Evolutionary conservation across 1,140 invertebrate genomes (phyloP), one percentile per base, ranked within the genome.

Genomic region (Aphidius gifuensis): DNA sequence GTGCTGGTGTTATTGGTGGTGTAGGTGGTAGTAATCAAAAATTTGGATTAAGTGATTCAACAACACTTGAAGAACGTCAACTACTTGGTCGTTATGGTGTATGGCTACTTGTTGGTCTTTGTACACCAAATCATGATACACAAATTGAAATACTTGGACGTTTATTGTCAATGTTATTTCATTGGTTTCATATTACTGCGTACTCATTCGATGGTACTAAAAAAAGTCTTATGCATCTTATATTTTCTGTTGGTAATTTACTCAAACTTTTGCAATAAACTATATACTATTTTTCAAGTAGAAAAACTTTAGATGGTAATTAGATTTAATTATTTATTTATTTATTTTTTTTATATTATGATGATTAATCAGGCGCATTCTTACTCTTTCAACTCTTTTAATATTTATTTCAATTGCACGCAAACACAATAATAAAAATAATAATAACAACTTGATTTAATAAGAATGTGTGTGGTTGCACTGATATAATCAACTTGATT

Each of bases 101-200:
- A 54, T 99, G 96, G 96, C 77, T 99, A 61, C 85, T 99, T 67
- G 93, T 97, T 43, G 94, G 95, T 47, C 85, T 98, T 64, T 98
- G 95, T 79, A 91, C 91, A 8, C 93, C 94, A 21, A 90, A 88
- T 63, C 84, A 90, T 47, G 88, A 90, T 67, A 90, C 94, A n/a
- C 90, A 93, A 5, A 82, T 90, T 73, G 92, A 96, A 79, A 88
- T 94, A 43, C 83, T 99, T 44, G 95, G 96, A 21, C 84, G 96
- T 68, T 85, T 99, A 67, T 83, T 99, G 39, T 92, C 93, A 59
- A 96, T 97, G 86, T 85, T 99, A 59, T 99, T 99, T 83, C 95
- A 99, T 81, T 99, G 97, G 97, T 99, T 99, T 84, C 93, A 98
- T 83, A 91, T 96, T 64, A 98, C 96, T 43, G 94, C 95, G 7